Evolutionary conservation across 92 coral and sea anemone species (phyloP), one percentile per base, ranked within the genome.

Genomic region (Heteractis magnifica): DNA sequence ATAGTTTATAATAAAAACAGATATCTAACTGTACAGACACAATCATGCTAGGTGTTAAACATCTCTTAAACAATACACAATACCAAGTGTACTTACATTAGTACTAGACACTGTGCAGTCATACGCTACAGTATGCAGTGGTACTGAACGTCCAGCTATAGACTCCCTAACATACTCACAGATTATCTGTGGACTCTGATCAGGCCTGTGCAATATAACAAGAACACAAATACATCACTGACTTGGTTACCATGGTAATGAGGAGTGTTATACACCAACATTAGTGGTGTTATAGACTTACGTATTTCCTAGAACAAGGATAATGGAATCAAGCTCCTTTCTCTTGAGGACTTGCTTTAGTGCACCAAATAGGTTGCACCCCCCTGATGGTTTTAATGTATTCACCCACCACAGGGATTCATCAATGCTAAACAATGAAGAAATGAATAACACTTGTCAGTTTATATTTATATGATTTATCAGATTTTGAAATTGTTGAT

Each of bases 91-190:
- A 84, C 99, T 96, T 86, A 94, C 99, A 86, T 94, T 94, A 74
- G 95, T 94, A 34, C 91, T 91, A 51, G 98, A 90, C 48, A 92
- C 92, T 73, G 96, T 90, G 86, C 99, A 94, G 86, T 94, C 98
- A 84, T 97, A 97, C 4, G 98, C 99, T 75, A 97, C 98, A 71
- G 99, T 97, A 68, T 97, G 99, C 14, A 97, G 89, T 6, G 98
- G 99, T 44, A 94, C 95, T 53, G 80, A 58, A 52, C 99, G 86
- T 5, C 99, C 99, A 20, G 99, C 90, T 77, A 92, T 87, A 44
- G 99, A 94, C 73, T 97, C 98, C 20, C 89, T 90, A 3, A 97
- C 91, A 81, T 94, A 97, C 70, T 94, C 93, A 74, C 95, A 90
- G 62, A 97, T 94, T 34, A 90, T 64, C 72, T 89, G 93, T 26